Percentiles rank a stretch among this genome's conserved stretches.
These are phyloP conservation scores for Amyelois transitella DNA, from an alignment of 1,140 invertebrate species.

Conservation along the genomic window DNA sequence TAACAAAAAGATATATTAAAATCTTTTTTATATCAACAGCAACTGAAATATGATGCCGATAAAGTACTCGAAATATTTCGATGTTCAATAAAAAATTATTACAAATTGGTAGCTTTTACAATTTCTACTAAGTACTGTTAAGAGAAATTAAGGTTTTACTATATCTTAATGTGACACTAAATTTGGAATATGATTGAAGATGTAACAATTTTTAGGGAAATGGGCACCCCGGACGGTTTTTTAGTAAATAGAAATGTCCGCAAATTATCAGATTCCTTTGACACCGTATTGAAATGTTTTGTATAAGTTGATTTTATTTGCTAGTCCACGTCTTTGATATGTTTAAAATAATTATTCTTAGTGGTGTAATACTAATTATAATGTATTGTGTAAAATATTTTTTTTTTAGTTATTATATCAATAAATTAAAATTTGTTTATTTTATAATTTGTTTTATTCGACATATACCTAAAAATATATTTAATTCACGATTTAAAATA, in stretches of 20 bases:
- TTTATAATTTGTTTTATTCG: constrained; percentile 42
- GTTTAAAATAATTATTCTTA: constrained; percentile 71
- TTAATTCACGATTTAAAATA: too few species aligned
- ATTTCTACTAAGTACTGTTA: too few species aligned
- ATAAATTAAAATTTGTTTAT: constrained; percentile 74
- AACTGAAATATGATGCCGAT: too few species aligned
- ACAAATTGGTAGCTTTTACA: too few species aligned
- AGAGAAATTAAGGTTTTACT: too few species aligned
- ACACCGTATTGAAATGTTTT: constrained; percentile 37
- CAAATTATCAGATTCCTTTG: constrained; percentile 26
- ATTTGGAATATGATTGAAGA: not conserved
- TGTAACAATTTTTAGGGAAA: not conserved
- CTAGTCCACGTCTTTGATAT: constrained; percentile 68
- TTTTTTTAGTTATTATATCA: constrained; percentile 71
- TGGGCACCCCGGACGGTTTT: not conserved
- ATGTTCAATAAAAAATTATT: too few species aligned
- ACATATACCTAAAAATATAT: too few species aligned
- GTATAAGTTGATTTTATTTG: constrained; percentile 68
- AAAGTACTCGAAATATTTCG: too few species aligned
- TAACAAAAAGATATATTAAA: not conserved
- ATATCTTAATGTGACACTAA: not conserved
- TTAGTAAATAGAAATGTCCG: constrained; percentile 6
- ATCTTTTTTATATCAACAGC: not conserved
- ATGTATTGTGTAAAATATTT: constrained; percentile 71
- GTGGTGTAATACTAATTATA: constrained; percentile 71